phyloP scores from a whole-genome alignment of 2,113 vertebrate species.

The Podarcis muralis region DNA sequence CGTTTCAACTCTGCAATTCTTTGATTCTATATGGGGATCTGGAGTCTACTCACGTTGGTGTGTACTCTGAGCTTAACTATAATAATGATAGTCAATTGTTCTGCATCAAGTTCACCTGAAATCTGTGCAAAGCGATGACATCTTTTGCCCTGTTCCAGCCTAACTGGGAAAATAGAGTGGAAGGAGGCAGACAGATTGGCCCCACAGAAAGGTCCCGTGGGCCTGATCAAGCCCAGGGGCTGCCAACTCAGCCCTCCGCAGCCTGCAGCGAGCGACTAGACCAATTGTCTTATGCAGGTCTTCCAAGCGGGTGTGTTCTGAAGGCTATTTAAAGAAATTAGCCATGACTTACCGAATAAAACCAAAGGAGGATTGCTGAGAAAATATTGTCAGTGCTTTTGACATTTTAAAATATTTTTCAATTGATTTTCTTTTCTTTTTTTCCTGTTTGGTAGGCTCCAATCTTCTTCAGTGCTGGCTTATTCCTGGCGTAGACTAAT shows the following conservation, averaged over 20 bases:
- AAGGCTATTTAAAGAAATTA: slow-evolving; percentile 56
- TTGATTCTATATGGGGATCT: background rate
- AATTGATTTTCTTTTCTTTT: slow-evolving; percentile 71
- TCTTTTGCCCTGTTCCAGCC: background rate
- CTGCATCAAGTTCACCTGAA: background rate
- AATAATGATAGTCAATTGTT: background rate
- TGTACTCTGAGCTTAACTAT: background rate
- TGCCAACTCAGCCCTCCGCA: background rate
- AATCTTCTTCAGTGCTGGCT: slow-evolving; percentile 70
- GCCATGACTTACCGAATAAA: slow-evolving; percentile 64
- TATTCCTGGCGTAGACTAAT: slow-evolving; percentile 67
- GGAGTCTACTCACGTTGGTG: background rate
- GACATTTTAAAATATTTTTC: slow-evolving; percentile 78
- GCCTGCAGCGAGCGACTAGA: slow-evolving; percentile 27
- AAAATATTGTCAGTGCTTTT: slow-evolving; percentile 73
- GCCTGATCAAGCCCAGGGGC: background rate
- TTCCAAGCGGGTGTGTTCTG: slow-evolving; percentile 53
- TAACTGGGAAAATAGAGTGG: background rate
- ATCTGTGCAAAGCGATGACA: background rate
- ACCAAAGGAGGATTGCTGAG: slow-evolving; percentile 74
- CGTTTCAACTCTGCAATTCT: no score
- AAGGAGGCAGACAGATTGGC: background rate
- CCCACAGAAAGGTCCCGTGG: background rate
- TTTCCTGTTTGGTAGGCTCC: slow-evolving; percentile 55
- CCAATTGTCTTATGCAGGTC: slow-evolving; percentile 49